These are phyloP conservation scores for Synanthedon formicaeformis DNA, from an alignment of 2,888 invertebrate species.

Conservation along the genomic window DNA sequence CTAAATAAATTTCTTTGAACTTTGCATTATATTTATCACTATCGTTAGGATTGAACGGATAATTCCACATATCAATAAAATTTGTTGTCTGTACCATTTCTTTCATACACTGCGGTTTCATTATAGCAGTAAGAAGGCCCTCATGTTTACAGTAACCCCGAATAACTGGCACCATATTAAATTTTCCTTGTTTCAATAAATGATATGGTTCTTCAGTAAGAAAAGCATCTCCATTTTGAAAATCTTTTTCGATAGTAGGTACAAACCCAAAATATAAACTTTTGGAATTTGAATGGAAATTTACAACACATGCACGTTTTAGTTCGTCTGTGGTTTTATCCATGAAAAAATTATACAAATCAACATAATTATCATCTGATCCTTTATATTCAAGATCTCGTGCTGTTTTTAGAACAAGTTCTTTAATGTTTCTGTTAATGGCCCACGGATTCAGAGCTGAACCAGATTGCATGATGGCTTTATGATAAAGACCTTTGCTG, in stretches of 20 bases:
- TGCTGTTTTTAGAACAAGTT: slow-evolving; percentile 37
- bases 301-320: neutral
- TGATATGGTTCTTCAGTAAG: slow-evolving; percentile 38
- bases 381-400: slow-evolving; percentile 22
- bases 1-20: slow-evolving; percentile 13
- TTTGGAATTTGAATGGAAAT: slow-evolving; percentile 6
- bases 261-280: slow-evolving; percentile 29
- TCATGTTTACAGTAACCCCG: slow-evolving; percentile 61
- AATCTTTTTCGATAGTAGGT: slow-evolving; percentile 36
- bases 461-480: slow-evolving; percentile 67
- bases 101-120: slow-evolving; percentile 17
- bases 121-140: slow-evolving; percentile 35
- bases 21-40: slow-evolving; percentile 11
- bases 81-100: slow-evolving; percentile 19
- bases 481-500: slow-evolving; percentile 63
- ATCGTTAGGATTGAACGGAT: slow-evolving; percentile 14
- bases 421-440: slow-evolving; percentile 32
- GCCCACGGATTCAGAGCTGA: slow-evolving; percentile 63
- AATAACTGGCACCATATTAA: slow-evolving; percentile 38
- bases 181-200: slow-evolving; percentile 35
- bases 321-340: slow-evolving; percentile 9
- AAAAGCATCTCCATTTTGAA: slow-evolving; percentile 24
- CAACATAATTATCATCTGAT: slow-evolving; percentile 12
- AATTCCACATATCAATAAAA: slow-evolving; percentile 20
- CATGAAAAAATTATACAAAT: slow-evolving; percentile 20